Conservation (phyloP, 2,888 invertebrate genomes). For the Escarpia spicata region DNA sequence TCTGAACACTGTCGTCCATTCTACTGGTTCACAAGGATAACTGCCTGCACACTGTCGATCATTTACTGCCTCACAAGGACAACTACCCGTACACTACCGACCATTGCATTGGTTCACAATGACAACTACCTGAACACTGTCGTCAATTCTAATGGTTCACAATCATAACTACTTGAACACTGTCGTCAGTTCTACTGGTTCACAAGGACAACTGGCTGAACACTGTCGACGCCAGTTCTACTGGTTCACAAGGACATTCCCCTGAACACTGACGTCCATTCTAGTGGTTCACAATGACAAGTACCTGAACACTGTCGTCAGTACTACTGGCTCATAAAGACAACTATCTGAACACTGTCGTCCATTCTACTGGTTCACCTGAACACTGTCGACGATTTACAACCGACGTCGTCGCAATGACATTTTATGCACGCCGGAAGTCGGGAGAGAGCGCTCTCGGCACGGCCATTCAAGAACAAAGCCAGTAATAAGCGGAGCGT, state of each 20-base stretch:
- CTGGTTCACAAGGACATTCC: not conserved
- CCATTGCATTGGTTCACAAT: not conserved
- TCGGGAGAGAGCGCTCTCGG: not conserved
- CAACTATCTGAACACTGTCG: not conserved
- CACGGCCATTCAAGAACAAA: constrained; percentile 2
- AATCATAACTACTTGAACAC: not conserved
- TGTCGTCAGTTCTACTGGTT: not conserved
- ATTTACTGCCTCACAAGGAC: not conserved
- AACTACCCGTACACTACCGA: not conserved
- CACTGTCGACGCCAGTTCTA: not conserved
- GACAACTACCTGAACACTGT: not conserved
- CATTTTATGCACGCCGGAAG: not conserved
- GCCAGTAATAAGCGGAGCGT: not conserved
- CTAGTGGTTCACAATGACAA: not conserved
- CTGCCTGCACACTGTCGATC: not conserved
- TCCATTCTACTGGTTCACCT: not conserved
- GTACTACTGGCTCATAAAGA: not conserved
- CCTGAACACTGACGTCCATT: not conserved
- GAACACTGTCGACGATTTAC: not conserved
- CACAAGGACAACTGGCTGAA: not conserved
- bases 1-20: not conserved
- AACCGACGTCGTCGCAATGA: not conserved
- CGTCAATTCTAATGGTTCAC: not conserved
- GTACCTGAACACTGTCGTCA: not conserved
- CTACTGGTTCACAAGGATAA: not conserved